Conservation (phyloP, 2,797 vertebrate genomes). For the Diplodus sargus region DNA sequence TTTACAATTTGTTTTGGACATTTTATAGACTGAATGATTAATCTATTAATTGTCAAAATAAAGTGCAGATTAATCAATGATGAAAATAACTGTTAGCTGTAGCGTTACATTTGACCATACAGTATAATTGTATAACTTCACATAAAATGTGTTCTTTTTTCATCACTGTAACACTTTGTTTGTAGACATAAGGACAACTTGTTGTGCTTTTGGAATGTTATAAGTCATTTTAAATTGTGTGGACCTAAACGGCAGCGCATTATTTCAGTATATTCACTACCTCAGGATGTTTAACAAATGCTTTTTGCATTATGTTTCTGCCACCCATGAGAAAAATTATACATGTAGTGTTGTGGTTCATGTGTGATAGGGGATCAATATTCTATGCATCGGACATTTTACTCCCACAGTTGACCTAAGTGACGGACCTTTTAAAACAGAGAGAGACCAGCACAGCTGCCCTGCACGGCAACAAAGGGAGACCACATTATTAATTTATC, state of each 20-base stretch:
- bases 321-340: constrained; percentile 66
- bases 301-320: constrained; percentile 67
- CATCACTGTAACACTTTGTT: neutral
- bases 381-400: constrained; percentile 76
- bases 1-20: too few relatives aligned
- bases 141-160: neutral
- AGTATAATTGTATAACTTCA: constrained; percentile 39
- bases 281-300: constrained; percentile 67
- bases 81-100: too few relatives aligned
- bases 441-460: constrained; percentile 68
- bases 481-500: constrained; percentile 82
- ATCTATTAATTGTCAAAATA: too few relatives aligned
- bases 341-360: constrained; percentile 66
- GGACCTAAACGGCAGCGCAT: constrained; percentile 47
- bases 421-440: constrained; percentile 82
- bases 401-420: constrained; percentile 78
- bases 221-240: constrained; percentile 47
- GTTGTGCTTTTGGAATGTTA: neutral
- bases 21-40: too few relatives aligned
- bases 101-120: constrained; percentile 38
- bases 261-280: constrained; percentile 59
- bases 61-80: too few relatives aligned
- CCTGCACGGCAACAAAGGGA: constrained; percentile 69
- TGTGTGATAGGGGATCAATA: constrained; percentile 78
- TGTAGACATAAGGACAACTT: neutral